Percentiles rank a stretch among this genome's conserved stretches.
These are phyloP conservation scores for Hycleus cichorii DNA, from an alignment of 1,140 invertebrate genomes.

Conservation along the genomic window DNA sequence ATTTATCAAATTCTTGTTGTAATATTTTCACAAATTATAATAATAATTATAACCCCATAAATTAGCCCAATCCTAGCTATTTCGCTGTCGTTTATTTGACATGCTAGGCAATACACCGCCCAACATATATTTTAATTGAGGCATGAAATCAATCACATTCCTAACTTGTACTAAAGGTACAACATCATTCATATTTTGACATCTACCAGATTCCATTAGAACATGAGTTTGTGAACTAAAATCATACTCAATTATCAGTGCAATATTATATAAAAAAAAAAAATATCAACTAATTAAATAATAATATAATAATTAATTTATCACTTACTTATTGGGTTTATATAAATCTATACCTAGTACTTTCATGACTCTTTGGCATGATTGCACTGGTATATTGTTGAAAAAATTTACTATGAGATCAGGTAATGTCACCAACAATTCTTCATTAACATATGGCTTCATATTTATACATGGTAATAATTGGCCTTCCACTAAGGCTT, in stretches of 20 bases:
- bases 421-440: slow-evolving; percentile 72
- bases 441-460: slow-evolving; percentile 71
- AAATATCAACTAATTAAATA: slow-evolving; percentile 5
- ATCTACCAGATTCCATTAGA: slow-evolving; percentile 64
- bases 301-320: not conserved
- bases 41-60: slow-evolving; percentile 30
- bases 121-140: slow-evolving; percentile 78
- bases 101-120: slow-evolving; percentile 38
- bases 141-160: slow-evolving; percentile 75
- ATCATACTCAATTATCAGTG: too few species aligned
- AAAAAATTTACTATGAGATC: slow-evolving; percentile 76
- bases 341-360: slow-evolving; percentile 70
- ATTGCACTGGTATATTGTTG: slow-evolving; percentile 60
- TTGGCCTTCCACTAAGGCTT: slow-evolving; percentile 68
- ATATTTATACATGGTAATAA: slow-evolving; percentile 79
- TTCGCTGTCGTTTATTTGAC: slow-evolving; percentile 50
- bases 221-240: slow-evolving; percentile 65
- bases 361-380: slow-evolving; percentile 68
- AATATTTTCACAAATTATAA: slow-evolving; percentile 20
- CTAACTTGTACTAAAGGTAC: slow-evolving; percentile 69
- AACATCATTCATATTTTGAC: slow-evolving; percentile 53
- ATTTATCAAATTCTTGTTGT: slow-evolving; percentile 3
- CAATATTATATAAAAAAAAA: slow-evolving; percentile 6
- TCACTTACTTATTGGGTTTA: slow-evolving; percentile 70
- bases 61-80: slow-evolving; percentile 53